phyloP scores from a whole-genome alignment of 2,888 invertebrate genomes.

The Agapetus fuscipes region DNA sequence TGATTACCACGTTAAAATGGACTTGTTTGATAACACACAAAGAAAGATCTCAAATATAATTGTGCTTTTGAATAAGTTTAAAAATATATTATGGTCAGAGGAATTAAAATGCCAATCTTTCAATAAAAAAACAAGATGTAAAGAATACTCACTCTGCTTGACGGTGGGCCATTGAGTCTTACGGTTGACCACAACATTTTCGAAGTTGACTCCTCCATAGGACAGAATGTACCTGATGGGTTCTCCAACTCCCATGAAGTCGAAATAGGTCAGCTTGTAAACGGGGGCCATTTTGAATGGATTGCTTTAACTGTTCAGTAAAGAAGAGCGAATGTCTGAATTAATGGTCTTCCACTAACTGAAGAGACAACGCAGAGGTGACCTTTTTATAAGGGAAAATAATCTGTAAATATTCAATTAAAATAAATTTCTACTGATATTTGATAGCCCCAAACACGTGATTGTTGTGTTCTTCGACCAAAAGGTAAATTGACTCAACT shows the following conservation, averaged over 20 bases:
- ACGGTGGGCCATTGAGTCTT: conserved; percentile 22
- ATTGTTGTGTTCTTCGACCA: no score
- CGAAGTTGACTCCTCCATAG: conserved; percentile 27
- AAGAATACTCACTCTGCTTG: conserved; percentile 24
- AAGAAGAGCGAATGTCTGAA: conserved; percentile 8
- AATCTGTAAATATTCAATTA: background rate
- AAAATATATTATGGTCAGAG: no score
- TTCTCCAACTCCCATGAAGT: conserved; percentile 27
- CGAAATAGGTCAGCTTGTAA: conserved; percentile 27
- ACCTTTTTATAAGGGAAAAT: conserved; percentile 8
- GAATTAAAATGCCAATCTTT: no score
- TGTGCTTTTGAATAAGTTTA: no score
- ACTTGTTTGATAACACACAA: no score
- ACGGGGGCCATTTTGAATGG: conserved; percentile 28
- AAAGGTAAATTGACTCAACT: no score
- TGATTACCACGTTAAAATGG: no score
- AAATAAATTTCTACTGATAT: no score
- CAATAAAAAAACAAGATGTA: no score
- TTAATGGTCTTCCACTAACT: conserved; percentile 19
- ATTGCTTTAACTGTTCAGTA: conserved; percentile 3
- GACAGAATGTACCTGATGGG: conserved; percentile 27
- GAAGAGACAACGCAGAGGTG: conserved; percentile 2
- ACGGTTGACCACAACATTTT: conserved; percentile 23
- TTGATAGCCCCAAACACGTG: no score
- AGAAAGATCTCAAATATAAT: no score